Evolutionary conservation across 2,797 vertebrate genomes (phyloP).

Genomic region (Acipenser ruthenus): DNA sequence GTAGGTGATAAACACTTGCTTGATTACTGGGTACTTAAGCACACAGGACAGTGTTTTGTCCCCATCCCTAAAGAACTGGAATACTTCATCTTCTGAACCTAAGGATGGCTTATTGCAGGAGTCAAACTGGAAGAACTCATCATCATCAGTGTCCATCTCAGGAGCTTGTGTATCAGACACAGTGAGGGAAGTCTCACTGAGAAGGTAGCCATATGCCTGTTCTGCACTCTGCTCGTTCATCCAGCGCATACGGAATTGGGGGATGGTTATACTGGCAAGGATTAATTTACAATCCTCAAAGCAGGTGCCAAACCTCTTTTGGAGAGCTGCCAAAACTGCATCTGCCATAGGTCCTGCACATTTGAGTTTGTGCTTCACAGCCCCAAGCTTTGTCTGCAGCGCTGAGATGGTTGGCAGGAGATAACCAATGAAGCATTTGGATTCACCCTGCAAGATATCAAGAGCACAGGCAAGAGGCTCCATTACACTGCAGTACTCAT

Average conservation of each 20-base stretch:
- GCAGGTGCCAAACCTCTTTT: not conserved
- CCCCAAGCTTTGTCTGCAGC: not conserved
- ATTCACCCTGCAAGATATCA: not conserved
- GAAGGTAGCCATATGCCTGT: not conserved
- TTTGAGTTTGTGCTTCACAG: not conserved
- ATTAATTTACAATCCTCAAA: not conserved
- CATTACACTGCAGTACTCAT: not conserved
- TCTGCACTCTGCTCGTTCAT: slow-evolving; percentile 11
- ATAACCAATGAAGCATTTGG: not conserved
- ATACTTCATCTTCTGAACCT: too few species aligned
- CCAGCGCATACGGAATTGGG: not conserved
- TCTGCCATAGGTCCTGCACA: not conserved
- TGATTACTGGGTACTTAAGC: too few species aligned
- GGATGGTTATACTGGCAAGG: not conserved
- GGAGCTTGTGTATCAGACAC: slow-evolving; percentile 4
- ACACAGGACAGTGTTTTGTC: too few species aligned
- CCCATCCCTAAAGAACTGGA: too few species aligned
- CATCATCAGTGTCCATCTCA: not conserved
- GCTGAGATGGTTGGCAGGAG: not conserved
- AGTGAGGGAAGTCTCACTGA: not conserved
- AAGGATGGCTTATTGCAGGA: not conserved
- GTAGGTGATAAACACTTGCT: too few species aligned
- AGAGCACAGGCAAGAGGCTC: not conserved
- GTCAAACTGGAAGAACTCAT: slow-evolving; percentile 10
- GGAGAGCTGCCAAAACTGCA: slow-evolving; percentile 2